Evolutionary conservation across 2,113 vertebrate genomes (phyloP).

Genomic region (Zosterops japonicus): DNA sequence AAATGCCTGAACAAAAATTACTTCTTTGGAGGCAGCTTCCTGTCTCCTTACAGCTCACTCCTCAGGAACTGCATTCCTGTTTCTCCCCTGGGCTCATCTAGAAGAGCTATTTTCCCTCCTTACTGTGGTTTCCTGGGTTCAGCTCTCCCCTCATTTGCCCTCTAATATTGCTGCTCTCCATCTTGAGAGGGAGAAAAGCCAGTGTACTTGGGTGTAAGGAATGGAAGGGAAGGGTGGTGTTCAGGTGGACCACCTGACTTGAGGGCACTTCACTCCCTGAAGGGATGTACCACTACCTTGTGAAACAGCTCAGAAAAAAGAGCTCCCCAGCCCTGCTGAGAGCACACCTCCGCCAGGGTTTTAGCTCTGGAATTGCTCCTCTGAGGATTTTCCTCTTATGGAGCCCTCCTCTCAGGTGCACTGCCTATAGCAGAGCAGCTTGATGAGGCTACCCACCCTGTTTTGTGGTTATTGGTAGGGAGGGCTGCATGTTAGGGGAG

Average conservation of each 20-base stretch:
- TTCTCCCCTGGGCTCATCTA: background rate
- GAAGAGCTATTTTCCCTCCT: background rate
- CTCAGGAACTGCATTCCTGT: background rate
- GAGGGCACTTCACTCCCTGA: background rate
- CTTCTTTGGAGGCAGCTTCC: background rate
- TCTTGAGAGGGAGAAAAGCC: background rate
- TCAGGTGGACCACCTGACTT: background rate
- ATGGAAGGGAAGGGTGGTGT: background rate
- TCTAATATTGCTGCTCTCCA: fast-evolving
- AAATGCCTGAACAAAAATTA: background rate
- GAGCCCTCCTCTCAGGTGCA: background rate
- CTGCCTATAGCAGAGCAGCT: fast-evolving
- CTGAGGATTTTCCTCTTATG: background rate
- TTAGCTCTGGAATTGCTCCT: background rate
- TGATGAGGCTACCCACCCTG: fast-evolving
- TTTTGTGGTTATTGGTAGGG: background rate
- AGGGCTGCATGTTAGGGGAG: background rate
- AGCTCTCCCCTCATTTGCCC: background rate
- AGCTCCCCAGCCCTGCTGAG: background rate
- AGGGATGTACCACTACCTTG: fast-evolving
- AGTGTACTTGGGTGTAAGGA: background rate
- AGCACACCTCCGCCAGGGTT: background rate
- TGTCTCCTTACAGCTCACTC: background rate
- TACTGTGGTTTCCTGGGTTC: background rate
- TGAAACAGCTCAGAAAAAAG: background rate